phyloP scores from a whole-genome alignment of 35 echinoderm and acorn worm genomes.

The Strongylocentrotus purpuratus region DNA sequence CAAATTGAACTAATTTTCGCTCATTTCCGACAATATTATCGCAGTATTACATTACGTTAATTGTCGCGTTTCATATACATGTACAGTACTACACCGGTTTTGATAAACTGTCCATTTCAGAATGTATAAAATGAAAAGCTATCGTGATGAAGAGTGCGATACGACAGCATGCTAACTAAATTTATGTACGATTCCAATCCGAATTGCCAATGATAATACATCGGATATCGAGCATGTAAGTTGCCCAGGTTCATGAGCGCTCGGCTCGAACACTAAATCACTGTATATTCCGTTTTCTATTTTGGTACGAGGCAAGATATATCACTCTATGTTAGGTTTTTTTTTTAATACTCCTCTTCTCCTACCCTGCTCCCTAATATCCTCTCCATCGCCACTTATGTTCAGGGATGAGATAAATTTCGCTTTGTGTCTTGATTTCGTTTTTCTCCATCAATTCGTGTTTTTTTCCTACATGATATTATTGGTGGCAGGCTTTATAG shows the following conservation, averaged over 20 bases:
- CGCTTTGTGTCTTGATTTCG: not conserved
- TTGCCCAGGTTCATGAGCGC: not conserved
- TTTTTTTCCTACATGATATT: not conserved
- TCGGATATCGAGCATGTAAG: not conserved
- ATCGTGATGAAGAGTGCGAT: not conserved
- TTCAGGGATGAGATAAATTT: slow-evolving; percentile 2
- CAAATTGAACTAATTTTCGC: too few species aligned
- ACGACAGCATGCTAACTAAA: not conserved
- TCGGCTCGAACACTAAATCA: not conserved
- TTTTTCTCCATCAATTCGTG: not conserved
- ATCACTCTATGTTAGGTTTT: not conserved
- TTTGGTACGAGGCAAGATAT: not conserved
- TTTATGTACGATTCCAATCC: not conserved
- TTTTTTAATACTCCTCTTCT: not conserved
- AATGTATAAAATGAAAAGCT: too few species aligned
- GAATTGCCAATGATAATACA: not conserved
- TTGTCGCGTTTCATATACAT: too few species aligned
- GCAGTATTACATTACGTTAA: too few species aligned
- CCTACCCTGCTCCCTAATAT: not conserved
- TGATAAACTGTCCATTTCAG: too few species aligned
- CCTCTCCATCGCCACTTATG: not conserved
- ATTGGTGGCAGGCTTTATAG: not conserved
- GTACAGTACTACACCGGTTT: too few species aligned
- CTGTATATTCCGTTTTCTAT: not conserved
- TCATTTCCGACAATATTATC: too few species aligned